These are phyloP conservation scores for Murina feae DNA, from an alignment of 2,113 vertebrate genomes.

Conservation along the genomic window DNA sequence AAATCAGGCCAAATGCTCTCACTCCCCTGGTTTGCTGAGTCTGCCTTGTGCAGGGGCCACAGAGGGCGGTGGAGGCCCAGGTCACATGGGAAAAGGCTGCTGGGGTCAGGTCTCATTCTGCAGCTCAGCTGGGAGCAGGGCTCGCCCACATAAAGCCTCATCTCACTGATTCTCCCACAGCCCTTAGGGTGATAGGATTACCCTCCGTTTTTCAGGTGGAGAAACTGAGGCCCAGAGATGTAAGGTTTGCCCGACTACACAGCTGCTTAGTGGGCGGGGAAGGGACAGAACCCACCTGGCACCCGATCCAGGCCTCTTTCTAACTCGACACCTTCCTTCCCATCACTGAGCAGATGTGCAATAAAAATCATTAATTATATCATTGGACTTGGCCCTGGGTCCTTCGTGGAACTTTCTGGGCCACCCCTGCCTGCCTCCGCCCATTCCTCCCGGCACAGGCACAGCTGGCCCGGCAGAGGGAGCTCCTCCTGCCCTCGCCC, in stretches of 20 bases:
- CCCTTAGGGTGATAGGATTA: rapidly evolving
- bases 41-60: conserved; percentile 18
- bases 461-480: rapidly evolving
- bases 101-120: neutral
- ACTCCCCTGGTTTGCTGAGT: neutral
- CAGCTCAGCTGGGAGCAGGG: neutral
- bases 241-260: neutral
- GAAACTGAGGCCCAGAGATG: neutral
- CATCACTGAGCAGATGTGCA: neutral
- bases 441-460: neutral
- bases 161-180: neutral
- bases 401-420: neutral
- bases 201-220: neutral
- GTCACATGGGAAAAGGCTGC: neutral
- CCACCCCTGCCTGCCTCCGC: too few relatives aligned
- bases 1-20: neutral
- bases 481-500: rapidly evolving
- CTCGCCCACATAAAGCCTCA: too few relatives aligned
- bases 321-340: rapidly evolving
- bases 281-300: neutral
- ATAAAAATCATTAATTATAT: neutral
- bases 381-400: neutral
- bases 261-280: neutral
- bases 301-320: neutral
- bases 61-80: neutral